phyloP scores from a whole-genome alignment of 2,797 vertebrate genomes.

The Columba guinea region DNA sequence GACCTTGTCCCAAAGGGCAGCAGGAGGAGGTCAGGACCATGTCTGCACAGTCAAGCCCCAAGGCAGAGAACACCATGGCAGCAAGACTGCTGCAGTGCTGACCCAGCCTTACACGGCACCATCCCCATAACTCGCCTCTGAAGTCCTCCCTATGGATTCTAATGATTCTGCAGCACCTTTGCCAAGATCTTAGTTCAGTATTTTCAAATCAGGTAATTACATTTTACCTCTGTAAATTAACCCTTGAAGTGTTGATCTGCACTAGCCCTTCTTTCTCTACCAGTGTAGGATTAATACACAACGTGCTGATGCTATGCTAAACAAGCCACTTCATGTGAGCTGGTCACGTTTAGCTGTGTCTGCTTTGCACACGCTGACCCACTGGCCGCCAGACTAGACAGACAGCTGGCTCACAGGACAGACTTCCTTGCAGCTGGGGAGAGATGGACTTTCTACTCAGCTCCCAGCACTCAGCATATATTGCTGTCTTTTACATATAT shows the following conservation, averaged over 20 bases:
- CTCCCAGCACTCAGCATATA: neutral
- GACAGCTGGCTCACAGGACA: too few species aligned
- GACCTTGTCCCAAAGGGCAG: neutral
- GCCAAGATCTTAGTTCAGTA: neutral
- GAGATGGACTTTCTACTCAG: neutral
- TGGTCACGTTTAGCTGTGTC: neutral
- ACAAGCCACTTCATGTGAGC: fast-evolving
- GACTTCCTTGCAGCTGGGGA: neutral
- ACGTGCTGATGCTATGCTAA: fast-evolving
- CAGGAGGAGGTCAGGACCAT: neutral
- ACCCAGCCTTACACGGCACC: fast-evolving
- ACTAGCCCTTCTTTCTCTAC: neutral
- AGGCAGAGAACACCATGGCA: neutral
- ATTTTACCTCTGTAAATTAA: neutral
- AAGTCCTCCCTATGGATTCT: too few species aligned
- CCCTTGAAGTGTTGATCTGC: neutral
- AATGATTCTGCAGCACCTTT: neutral
- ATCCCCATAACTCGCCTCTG: fast-evolving
- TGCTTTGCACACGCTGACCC: neutral
- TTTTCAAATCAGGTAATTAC: neutral
- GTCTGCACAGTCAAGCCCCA: neutral
- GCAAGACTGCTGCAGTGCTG: neutral
- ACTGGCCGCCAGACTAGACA: neutral
- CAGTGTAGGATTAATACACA: neutral
- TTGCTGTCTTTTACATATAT: neutral